phyloP scores from a whole-genome alignment of 64 coral and sea anemone genomes.

The Pocillopora damicornis region DNA sequence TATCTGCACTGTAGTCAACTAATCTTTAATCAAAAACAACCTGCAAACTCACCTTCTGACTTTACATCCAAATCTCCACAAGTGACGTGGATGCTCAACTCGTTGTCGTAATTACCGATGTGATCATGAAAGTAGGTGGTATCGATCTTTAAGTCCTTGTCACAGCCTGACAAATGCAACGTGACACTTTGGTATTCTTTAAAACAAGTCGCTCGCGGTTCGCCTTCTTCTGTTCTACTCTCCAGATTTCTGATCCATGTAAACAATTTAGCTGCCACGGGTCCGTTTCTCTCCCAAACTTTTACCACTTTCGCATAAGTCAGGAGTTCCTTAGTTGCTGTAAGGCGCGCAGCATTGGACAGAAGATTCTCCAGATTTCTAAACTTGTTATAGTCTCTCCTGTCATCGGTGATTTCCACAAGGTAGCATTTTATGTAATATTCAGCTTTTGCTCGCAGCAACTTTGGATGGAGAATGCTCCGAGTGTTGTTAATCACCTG shows the following conservation, averaged over 20 bases:
- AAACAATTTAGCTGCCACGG: slow-evolving; percentile 37
- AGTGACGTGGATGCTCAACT: slow-evolving; percentile 5
- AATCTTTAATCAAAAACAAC: no score
- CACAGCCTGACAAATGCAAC: slow-evolving; percentile 21
- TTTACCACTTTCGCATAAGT: slow-evolving; percentile 8
- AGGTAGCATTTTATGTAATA: slow-evolving; percentile 39
- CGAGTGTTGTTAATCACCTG: background rate
- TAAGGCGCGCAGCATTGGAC: background rate
- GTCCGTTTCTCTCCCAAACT: slow-evolving; percentile 8
- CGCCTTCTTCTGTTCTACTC: background rate
- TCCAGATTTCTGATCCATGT: background rate
- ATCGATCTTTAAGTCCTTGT: slow-evolving; percentile 23
- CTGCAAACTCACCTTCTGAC: background rate
- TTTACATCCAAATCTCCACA: slow-evolving; percentile 53
- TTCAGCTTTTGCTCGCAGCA: slow-evolving; percentile 36
- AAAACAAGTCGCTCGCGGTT: background rate
- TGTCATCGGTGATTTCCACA: background rate
- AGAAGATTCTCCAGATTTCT: background rate
- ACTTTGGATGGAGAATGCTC: slow-evolving; percentile 8
- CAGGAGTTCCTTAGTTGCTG: background rate
- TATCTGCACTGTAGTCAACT: no score
- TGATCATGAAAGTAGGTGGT: slow-evolving; percentile 18
- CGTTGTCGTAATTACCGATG: background rate
- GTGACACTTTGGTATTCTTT: slow-evolving; percentile 8
- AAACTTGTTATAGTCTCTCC: background rate